phyloP scores from a whole-genome alignment of 2,888 invertebrate genomes.

The Pogonocherus hispidulus region DNA sequence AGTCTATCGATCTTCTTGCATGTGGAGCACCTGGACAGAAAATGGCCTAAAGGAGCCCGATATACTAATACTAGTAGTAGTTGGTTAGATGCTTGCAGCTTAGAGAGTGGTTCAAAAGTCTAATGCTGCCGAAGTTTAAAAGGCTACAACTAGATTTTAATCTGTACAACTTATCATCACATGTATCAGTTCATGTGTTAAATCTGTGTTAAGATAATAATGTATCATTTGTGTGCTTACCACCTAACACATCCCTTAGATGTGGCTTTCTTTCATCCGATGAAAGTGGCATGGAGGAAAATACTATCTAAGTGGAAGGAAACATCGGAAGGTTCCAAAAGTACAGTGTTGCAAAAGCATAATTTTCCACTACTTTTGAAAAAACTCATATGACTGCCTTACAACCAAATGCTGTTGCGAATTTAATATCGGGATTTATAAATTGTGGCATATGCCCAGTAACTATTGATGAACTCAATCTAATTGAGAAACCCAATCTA shows the following conservation, averaged over 20 bases:
- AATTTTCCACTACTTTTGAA: constrained; percentile 5
- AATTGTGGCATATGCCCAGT: constrained; percentile 1
- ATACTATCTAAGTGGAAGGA: not conserved
- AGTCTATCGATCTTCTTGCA: constrained; percentile 23
- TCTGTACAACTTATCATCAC: not conserved
- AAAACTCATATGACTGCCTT: not conserved
- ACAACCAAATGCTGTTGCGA: constrained; percentile 1
- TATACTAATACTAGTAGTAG: constrained; percentile 26
- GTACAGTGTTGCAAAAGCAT: not conserved
- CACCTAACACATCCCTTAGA: not conserved
- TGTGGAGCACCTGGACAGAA: constrained; percentile 42
- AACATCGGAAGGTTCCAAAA: constrained; percentile 19
- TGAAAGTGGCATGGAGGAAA: constrained; percentile 13
- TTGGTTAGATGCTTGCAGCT: constrained; percentile 40
- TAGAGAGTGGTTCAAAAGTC: constrained; percentile 33
- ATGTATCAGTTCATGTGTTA: constrained; percentile 4
- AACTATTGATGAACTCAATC: not conserved
- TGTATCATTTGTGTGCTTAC: not conserved
- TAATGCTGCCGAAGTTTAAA: constrained; percentile 17
- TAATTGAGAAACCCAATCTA: not conserved
- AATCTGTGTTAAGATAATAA: not conserved
- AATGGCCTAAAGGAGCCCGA: constrained; percentile 33
- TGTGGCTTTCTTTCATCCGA: constrained; percentile 12
- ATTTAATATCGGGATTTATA: constrained; percentile 6
- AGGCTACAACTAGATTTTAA: not conserved